Base-by-base conservation (phyloP, 2,797 vertebrate genomes). In the Vireo griseus region DNA sequence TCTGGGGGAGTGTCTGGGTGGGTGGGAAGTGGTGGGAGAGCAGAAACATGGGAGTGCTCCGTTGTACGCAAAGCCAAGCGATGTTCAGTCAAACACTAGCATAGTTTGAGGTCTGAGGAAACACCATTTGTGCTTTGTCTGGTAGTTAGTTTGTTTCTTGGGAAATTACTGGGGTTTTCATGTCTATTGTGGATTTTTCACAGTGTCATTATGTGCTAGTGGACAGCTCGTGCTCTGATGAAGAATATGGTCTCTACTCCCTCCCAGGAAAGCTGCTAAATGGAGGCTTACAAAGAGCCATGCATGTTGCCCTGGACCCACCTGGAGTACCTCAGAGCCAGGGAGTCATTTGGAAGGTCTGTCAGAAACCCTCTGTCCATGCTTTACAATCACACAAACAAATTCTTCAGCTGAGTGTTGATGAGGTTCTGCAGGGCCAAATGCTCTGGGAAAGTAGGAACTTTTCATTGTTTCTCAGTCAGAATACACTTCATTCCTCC, bases 231-330 rank as follows among this genome's bases (percentile, higher is more conserved):
- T 57, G 22, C 19, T 61, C 37, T n/a, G 20, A 35, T 59, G 50
- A 8, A 42, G 42, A 45, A 19, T 2, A 26, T 25, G 47, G 51
- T 61, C 39, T 21, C 42, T 65, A 42, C 7, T 51, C 0, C 0
- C 47, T 86, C 11, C 17, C 15, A 76, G 54, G 45, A 79, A 71
- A 47, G 28, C 8, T 59, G 24, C 44, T 33, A 67, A 63, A 54
- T 33, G 10, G 54, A 63, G 31, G n/a, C 52, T 71, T 40, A 50
- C 58, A 33, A 5, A 47, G 62, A 37, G 26, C 14, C 1, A 2
- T 76, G 16, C 12, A 7, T 25, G 9, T 52, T 62, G 33, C 18
- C 24, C 48, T 81, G 55, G 40, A 29, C 13, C 10, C 20, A 18
- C 29, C 6, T 66, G 39, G 26, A 47, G 29, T 42, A 62, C 18